phyloP scores from a whole-genome alignment of 2,888 invertebrate genomes.

The Arctia plantaginis region DNA sequence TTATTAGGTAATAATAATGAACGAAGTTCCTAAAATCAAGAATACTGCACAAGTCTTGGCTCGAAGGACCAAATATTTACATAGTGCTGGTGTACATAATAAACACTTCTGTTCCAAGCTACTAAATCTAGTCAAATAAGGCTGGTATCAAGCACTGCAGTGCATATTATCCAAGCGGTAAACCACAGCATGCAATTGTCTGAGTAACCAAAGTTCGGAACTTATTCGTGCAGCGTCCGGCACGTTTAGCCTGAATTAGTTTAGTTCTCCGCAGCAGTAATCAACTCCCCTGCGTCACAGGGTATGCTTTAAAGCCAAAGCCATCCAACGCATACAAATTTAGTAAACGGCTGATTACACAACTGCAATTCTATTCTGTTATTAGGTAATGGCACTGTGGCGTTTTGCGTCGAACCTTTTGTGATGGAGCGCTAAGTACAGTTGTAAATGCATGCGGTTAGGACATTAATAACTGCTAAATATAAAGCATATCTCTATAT shows the following conservation, averaged over 20 bases:
- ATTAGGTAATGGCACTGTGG: neutral
- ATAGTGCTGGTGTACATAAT: neutral
- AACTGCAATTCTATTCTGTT: neutral
- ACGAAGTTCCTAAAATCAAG: neutral
- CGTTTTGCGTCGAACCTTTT: neutral
- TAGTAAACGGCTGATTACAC: neutral
- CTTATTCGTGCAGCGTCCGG: constrained; percentile 61
- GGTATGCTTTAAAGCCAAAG: constrained; percentile 10
- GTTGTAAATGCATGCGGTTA: no score
- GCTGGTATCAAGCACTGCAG: constrained; percentile 24
- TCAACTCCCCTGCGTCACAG: constrained; percentile 61
- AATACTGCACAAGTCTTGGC: neutral
- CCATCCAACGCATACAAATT: constrained; percentile 11
- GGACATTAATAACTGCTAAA: neutral
- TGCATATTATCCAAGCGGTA: constrained; percentile 36
- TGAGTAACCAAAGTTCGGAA: constrained; percentile 57
- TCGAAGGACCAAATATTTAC: constrained; percentile 1
- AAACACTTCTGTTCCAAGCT: neutral
- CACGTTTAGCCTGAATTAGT: constrained; percentile 71
- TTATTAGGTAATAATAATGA: neutral
- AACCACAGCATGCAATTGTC: constrained; percentile 62
- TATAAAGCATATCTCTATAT: neutral
- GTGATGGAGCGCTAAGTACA: neutral
- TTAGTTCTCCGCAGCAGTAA: constrained; percentile 69
- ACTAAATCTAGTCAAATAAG: constrained; percentile 16